phyloP scores from a whole-genome alignment of 2,113 vertebrate genomes.

The rat (Rattus norvegicus) region DNA sequence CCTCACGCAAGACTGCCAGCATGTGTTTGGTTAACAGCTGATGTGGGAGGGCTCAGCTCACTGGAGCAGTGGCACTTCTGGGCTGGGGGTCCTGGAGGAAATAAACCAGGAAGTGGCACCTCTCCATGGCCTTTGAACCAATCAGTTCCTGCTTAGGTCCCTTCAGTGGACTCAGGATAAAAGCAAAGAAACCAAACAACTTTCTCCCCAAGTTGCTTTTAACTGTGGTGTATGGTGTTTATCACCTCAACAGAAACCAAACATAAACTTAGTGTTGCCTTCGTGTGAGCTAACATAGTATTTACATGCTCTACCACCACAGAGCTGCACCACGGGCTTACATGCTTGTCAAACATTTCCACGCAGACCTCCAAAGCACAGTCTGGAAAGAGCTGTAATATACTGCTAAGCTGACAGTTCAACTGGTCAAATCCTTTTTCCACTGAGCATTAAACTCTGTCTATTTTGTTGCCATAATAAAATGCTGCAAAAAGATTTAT shows the following conservation, averaged over 20 bases:
- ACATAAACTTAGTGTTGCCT: neutral
- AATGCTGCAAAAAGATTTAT: neutral
- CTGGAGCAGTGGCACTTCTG: neutral
- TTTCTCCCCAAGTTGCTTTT: neutral
- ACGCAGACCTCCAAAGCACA: neutral
- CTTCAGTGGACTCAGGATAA: too few species aligned
- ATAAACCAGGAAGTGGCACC: neutral
- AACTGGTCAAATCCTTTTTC: neutral
- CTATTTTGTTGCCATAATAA: constrained; percentile 24
- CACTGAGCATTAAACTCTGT: neutral
- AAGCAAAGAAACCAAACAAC: too few species aligned
- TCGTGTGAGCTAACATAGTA: neutral
- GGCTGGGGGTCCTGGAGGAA: neutral
- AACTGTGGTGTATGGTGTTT: neutral
- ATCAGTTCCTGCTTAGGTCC: neutral
- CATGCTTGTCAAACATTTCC: neutral
- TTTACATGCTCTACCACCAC: neutral
- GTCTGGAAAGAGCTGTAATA: constrained; percentile 24
- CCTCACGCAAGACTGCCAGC: neutral
- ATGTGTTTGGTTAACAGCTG: too few species aligned
- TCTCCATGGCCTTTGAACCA: neutral
- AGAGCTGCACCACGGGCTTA: neutral
- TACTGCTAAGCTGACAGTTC: neutral
- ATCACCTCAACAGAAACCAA: neutral
- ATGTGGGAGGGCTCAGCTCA: neutral